Percentiles rank a stretch among this genome's conserved stretches.
Conservation (phyloP, 1,140 invertebrate genomes). For the Aplysia californica region DNA sequence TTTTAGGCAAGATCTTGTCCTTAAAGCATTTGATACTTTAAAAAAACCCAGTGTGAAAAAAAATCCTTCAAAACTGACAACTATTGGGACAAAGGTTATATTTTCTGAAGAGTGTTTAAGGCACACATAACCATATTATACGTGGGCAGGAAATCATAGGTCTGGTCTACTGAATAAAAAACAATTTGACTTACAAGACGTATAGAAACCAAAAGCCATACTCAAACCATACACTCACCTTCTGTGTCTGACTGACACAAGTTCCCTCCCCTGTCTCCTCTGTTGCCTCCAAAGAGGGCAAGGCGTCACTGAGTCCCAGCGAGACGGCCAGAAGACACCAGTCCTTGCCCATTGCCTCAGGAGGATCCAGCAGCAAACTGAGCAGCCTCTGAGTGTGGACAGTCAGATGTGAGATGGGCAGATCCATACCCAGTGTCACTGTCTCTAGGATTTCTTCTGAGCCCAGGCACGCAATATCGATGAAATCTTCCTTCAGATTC, state of each 20-base stretch:
- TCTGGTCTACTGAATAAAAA: no score
- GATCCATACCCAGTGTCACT: constrained; percentile 66
- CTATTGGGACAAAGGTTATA: no score
- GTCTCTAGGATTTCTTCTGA: constrained; percentile 62
- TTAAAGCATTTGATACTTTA: no score
- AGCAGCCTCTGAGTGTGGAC: constrained; percentile 69
- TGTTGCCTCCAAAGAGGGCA: constrained; percentile 68
- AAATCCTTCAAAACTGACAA: no score
- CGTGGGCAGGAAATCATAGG: no score
- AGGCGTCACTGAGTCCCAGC: constrained; percentile 74
- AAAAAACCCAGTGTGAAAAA: no score
- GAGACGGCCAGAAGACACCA: constrained; percentile 85
- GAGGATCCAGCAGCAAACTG: constrained; percentile 79
- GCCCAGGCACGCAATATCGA: constrained; percentile 79
- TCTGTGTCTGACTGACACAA: constrained; percentile 51
- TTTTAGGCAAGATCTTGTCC: no score
- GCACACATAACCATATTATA: no score
- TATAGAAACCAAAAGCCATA: no score
- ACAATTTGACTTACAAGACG: no score
- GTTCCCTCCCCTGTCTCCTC: constrained; percentile 66
- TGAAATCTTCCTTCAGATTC: constrained; percentile 75
- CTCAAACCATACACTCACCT: no score
- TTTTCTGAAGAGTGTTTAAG: no score
- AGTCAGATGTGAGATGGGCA: constrained; percentile 71
- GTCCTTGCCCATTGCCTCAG: constrained; percentile 82